Evolutionary conservation across 2,113 vertebrate species (phyloP).

Genomic region (Aspiorhynchus laticeps): DNA sequence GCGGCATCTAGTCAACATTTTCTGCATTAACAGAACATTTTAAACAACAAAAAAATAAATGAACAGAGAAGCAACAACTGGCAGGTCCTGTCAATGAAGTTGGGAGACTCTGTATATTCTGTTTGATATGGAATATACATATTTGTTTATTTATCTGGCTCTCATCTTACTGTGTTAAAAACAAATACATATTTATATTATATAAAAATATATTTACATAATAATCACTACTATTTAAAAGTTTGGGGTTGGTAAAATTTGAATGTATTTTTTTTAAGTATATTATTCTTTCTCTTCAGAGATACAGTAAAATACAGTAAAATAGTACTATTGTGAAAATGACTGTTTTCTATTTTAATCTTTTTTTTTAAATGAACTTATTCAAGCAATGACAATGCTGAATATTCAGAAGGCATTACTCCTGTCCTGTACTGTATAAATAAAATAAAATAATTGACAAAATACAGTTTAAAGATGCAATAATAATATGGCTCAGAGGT

Average conservation of each 20-base stretch:
- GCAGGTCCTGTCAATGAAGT: neutral
- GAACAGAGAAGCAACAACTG: neutral
- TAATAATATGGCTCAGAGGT: neutral
- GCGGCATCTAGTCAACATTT: neutral
- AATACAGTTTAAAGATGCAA: neutral
- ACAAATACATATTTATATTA: too few species aligned
- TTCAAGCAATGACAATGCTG: neutral
- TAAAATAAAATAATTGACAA: neutral
- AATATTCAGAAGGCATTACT: neutral
- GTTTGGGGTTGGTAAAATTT: neutral
- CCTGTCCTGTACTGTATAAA: neutral
- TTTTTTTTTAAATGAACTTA: neutral
- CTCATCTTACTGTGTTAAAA: neutral
- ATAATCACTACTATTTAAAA: neutral
- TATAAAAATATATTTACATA: neutral
- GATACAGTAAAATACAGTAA: neutral
- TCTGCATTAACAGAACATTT: neutral
- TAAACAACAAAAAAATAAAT: neutral
- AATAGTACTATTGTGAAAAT: neutral
- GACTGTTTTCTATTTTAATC: neutral
- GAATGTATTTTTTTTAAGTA: neutral
- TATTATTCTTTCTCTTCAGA: neutral
- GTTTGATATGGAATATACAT: neutral
- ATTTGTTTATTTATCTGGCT: neutral
- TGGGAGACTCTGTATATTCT: neutral